A percentile compares a stretch with the other conserved stretches of the same genome.
Evolutionary conservation across 2,113 vertebrate genomes (phyloP).

Genomic region (Heteronetta atricapilla): DNA sequence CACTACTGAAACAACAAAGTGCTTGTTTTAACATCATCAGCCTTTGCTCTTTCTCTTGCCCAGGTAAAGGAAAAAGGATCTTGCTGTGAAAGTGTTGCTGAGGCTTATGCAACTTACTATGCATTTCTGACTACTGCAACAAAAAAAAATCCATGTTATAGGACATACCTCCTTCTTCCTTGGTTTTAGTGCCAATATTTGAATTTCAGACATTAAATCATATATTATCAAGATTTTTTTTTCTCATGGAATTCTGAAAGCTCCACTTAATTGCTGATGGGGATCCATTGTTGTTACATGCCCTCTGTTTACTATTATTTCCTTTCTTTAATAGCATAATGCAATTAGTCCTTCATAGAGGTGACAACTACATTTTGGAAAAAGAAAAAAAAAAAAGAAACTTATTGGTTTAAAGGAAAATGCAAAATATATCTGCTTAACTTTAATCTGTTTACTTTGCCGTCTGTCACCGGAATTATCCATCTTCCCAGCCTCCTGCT

Average conservation of each 20-base stretch:
- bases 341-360: not conserved
- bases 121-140: not conserved
- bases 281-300: not conserved
- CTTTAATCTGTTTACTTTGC: not conserved
- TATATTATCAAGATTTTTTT: not conserved
- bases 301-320: not conserved
- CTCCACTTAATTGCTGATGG: not conserved
- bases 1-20: not conserved
- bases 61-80: not conserved
- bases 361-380: not conserved
- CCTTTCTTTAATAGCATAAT: not conserved
- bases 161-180: not conserved
- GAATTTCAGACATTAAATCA: not conserved
- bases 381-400: not conserved
- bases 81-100: not conserved
- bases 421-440: not conserved
- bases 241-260: not conserved
- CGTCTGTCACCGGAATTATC: not conserved
- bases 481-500: conserved; percentile 23
- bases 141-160: not conserved
- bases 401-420: not conserved
- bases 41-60: not conserved
- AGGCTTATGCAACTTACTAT: not conserved
- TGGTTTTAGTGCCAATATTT: not conserved
- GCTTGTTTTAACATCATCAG: not conserved